Base-by-base conservation (phyloP, 2,888 invertebrate species). In the Melanchra persicariae region DNA sequence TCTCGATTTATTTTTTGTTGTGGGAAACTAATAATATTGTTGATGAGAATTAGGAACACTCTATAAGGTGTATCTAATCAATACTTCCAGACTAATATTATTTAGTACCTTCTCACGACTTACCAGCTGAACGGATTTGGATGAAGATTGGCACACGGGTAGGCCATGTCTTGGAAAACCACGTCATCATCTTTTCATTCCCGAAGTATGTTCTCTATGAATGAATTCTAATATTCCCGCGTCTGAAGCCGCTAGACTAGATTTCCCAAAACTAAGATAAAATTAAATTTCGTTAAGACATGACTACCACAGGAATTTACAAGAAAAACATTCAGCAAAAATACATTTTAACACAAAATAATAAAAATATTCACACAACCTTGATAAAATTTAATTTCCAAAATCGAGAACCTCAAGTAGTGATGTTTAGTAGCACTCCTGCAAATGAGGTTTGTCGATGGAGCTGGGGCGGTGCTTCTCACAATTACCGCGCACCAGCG, bases 371-470 rank as follows among this genome's bases (percentile, higher is more conserved):
- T 40, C 40, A 12, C 15, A 40, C 15, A 40, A 15, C 40, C 40
- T n/a, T 34, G 7, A 8, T 8, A 34, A 8, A 40, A 15, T 40
- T 40, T 40, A 8, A 37, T 37, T 40, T 30, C 10, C 19, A 30
- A 77, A 77, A 57, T 86, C 88, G 88, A 89, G 87, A 84, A 79
- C 62, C 74, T 26, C 15, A 81, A 85, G 90, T 91, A 89, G 65
- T 47, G 47, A 64, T 76, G 65, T 73, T 82, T 82, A 85, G 85
- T 85, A 83, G 81, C 87, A 87, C 88, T 87, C 85, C 85, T 87
- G 87, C 88, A 93, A 93, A 93, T 90, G 90, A 92, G 91, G 91
- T 92, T 92, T 91, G 88, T 81, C 87, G 87, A 89, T 88, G 88
- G 88, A 87, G 87, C 87, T 81, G 83, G 89, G 88, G 88, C 87